Percentiles rank a stretch among this genome's conserved stretches.
Evolutionary conservation across 2,113 vertebrate genomes (phyloP).

Genomic region (Campylomormyrus numenius): DNA sequence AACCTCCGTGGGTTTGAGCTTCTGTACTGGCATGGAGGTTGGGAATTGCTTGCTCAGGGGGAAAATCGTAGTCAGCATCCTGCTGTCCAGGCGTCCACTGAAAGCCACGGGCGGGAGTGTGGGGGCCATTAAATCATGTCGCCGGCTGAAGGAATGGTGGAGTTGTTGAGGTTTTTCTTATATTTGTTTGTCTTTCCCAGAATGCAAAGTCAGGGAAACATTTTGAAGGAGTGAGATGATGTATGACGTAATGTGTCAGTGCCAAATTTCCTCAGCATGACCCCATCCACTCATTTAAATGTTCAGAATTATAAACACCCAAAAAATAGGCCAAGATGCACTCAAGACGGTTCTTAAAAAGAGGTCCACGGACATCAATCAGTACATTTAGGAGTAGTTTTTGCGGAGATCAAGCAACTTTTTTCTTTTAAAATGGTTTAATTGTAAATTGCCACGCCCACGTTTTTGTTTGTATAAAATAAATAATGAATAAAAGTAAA

Average conservation of each 20-base stretch:
- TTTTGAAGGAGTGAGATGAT: neutral
- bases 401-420: neutral
- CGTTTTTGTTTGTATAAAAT: neutral
- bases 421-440: neutral
- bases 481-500: neutral
- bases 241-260: neutral
- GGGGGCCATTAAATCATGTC: conserved; percentile 26
- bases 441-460: neutral
- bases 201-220: neutral
- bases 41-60: conserved; percentile 48
- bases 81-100: conserved; percentile 35
- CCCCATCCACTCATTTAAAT: neutral
- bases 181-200: neutral
- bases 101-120: conserved; percentile 35
- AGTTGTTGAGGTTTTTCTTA: neutral
- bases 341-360: neutral
- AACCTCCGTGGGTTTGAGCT: conserved; percentile 36
- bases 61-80: conserved; percentile 46
- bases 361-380: neutral
- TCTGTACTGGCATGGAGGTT: conserved; percentile 37
- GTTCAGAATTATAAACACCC: neutral
- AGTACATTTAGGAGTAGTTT: neutral
- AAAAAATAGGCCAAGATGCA: neutral
- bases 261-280: neutral
- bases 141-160: neutral